Conservation (phyloP, 2,113 vertebrate species). For the Egretta garzetta region DNA sequence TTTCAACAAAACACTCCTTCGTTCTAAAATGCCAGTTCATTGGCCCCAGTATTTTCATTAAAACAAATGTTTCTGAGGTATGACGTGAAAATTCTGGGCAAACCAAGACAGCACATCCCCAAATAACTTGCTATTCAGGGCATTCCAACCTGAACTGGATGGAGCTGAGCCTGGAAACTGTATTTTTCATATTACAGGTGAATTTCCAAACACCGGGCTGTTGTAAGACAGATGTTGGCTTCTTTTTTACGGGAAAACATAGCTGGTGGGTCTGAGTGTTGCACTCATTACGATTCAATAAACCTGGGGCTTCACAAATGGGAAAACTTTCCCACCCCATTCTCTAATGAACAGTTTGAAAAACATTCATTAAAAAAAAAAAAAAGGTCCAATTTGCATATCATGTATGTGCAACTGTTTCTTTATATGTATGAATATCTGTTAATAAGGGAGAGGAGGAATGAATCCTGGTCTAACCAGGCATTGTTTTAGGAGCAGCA, state of each 20-base stretch:
- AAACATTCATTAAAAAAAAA: background rate
- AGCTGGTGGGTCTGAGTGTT: background rate
- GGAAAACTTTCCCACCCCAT: background rate
- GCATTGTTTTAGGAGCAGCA: background rate
- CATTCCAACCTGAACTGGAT: background rate
- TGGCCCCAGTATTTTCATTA: background rate
- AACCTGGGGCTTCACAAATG: background rate
- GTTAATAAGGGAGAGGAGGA: background rate
- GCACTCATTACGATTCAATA: background rate
- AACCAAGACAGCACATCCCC: background rate
- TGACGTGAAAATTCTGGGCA: background rate
- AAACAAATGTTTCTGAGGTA: background rate
- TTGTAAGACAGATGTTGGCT: background rate
- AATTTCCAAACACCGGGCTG: background rate
- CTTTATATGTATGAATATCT: background rate
- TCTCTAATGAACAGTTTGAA: background rate
- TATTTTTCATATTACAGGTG: background rate
- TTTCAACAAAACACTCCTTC: background rate
- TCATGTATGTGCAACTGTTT: background rate
- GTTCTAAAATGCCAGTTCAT: background rate
- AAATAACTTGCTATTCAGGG: background rate
- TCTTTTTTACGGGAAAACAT: background rate
- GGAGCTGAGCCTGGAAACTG: background rate
- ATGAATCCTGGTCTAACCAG: background rate
- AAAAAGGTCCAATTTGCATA: background rate